A percentile compares a stretch with the other conserved stretches of the same genome.
Conservation (phyloP, 2,888 invertebrate species). For the Microchrysa polita region DNA sequence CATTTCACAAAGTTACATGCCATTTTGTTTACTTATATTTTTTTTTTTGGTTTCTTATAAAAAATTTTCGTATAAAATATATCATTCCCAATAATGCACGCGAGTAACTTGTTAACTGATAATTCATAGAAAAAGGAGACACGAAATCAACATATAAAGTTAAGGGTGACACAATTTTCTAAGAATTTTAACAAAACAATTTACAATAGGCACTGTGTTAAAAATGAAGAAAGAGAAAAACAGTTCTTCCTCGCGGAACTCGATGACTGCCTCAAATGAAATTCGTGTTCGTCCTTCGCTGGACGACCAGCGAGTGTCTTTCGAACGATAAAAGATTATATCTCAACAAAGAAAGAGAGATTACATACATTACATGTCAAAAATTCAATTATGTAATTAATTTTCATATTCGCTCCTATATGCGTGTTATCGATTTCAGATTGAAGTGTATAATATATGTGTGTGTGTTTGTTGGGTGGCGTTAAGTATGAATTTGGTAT, state of each 20-base stretch:
- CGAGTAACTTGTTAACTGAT: background rate
- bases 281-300: background rate
- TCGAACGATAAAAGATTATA: too few species aligned
- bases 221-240: slow-evolving; percentile 20
- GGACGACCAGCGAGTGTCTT: too few species aligned
- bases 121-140: slow-evolving; percentile 12
- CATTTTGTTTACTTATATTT: background rate
- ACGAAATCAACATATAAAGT: slow-evolving; percentile 2
- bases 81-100: slow-evolving; percentile 35
- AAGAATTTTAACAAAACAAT: slow-evolving; percentile 38
- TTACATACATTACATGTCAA: too few species aligned
- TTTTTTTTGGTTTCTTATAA: slow-evolving; percentile 19
- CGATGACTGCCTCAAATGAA: slow-evolving; percentile 17
- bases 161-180: slow-evolving; percentile 19
- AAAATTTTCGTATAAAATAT: slow-evolving; percentile 39
- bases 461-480: background rate
- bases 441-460: background rate
- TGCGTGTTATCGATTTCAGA: background rate
- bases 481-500: background rate
- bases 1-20: background rate
- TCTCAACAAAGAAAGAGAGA: too few species aligned
- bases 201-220: slow-evolving; percentile 42
- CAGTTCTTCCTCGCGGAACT: slow-evolving; percentile 27
- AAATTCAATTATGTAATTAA: too few species aligned
- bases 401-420: too few species aligned